Base-by-base conservation (phyloP, 2,888 invertebrate species). In the Rotaria macrura region DNA sequence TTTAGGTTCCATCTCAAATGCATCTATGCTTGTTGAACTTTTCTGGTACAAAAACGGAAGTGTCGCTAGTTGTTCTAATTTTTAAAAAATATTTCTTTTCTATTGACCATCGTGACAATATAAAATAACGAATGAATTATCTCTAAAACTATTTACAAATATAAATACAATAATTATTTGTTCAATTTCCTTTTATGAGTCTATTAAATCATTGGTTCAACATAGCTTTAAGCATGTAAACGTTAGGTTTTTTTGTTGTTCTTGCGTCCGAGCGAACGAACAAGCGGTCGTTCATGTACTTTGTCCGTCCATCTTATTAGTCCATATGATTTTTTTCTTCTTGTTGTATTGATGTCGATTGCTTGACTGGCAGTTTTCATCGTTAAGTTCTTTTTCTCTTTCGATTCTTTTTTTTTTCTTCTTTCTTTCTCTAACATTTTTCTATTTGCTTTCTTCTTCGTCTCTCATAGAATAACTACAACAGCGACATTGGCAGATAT, bases 361-460 rank as follows among this genome's bases (percentile, higher is more conserved):
- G 65, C 65, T 34, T 65, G 65, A 34, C 34, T 65, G 65, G 65
- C 65, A 65, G 17, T 38, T 38, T 65, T 65, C 34, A 65, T 65
- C 34, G 65, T 65, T 65, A 34, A 38, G 34, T 65, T 65, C 65
- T 65, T 65, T 65, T 65, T 65, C 65, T 29, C 29, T 34, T 29
- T 65, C 34, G 29, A 34, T 29, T 34, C 65, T 34, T 65, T 29
- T 34, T 38, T 65, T 20, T 65, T 57, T 55, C 29, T 65, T 65
- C 65, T 65, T 65, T 65, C 65, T 65, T 65, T 65, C 65, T 65
- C 65, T 12, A 65, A 65, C 65, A 65, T 65, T 65, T 65, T 65
- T 65, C 65, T 65, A 65, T 65, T 65, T 65, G 65, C 65, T 65
- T 65, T 65, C 65, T 65, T 65, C 65, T 65, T 65, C 34, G 65